phyloP scores from a whole-genome alignment of 1,140 invertebrate genomes.

The Odontomachus brunneus region DNA sequence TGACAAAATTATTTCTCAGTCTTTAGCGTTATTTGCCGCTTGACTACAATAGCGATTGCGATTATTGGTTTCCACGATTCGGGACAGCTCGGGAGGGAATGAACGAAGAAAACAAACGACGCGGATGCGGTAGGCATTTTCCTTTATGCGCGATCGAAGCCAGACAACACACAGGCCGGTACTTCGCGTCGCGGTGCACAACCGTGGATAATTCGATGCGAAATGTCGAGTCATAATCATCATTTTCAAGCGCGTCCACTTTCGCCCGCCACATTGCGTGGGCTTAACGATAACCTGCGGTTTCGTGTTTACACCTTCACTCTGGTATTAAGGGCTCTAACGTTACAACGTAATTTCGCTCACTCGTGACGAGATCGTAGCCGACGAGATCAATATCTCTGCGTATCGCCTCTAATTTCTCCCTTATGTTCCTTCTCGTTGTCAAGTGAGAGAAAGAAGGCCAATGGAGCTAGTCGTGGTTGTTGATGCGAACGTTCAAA shows the following conservation, averaged over 20 bases:
- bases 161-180: not conserved
- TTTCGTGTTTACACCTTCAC: constrained; percentile 61
- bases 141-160: not conserved
- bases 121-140: not conserved
- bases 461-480: too few relatives aligned
- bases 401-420: constrained; percentile 8
- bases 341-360: constrained; percentile 54
- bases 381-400: constrained; percentile 36
- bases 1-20: not conserved
- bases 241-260: constrained; percentile 59
- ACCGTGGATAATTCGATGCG: constrained; percentile 38
- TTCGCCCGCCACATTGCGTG: constrained; percentile 59
- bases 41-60: too few relatives aligned
- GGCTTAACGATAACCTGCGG: constrained; percentile 65
- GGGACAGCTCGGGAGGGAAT: too few relatives aligned
- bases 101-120: not conserved
- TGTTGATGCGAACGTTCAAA: too few relatives aligned
- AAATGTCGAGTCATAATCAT: constrained; percentile 61
- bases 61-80: too few relatives aligned
- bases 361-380: constrained; percentile 44
- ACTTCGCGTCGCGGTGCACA: constrained; percentile 3
- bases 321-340: constrained; percentile 30
- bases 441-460: too few relatives aligned
- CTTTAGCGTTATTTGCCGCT: not conserved
- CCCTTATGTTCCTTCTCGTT: not conserved